Conservation (phyloP, 2,113 vertebrate species). For the Vulpes lagopus region DNA sequence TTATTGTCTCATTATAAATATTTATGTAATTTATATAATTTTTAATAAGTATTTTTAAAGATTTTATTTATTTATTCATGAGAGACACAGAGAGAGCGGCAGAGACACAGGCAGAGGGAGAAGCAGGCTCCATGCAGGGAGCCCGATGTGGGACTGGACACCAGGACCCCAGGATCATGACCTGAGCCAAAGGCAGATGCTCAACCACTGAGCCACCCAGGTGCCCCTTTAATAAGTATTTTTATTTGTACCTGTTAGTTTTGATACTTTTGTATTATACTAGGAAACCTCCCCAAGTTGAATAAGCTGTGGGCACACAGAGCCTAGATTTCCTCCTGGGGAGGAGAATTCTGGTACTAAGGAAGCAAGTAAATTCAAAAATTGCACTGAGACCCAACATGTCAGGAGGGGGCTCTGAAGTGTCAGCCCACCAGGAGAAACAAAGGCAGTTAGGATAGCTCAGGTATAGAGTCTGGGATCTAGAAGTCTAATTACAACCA, state of each 20-base stretch:
- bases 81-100: too few species aligned
- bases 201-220: too few species aligned
- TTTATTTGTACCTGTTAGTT: not conserved
- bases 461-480: not conserved
- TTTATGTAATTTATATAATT: not conserved
- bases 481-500: not conserved
- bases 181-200: too few species aligned
- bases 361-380: not conserved
- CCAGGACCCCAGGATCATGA: too few species aligned
- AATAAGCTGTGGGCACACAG: not conserved
- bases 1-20: conserved; percentile 48
- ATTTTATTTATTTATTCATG: too few species aligned
- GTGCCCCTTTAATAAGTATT: not conserved
- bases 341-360: not conserved
- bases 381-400: not conserved
- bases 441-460: not conserved
- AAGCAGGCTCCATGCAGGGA: too few species aligned
- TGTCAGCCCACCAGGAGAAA: not conserved
- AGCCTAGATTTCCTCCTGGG: not conserved
- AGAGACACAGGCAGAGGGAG: too few species aligned
- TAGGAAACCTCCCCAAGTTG: not conserved
- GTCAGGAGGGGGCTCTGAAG: not conserved
- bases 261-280: not conserved
- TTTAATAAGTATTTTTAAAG: not conserved
- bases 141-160: too few species aligned